Base-by-base conservation (phyloP, 2,797 vertebrate species). In the Muscicapa striata region DNA sequence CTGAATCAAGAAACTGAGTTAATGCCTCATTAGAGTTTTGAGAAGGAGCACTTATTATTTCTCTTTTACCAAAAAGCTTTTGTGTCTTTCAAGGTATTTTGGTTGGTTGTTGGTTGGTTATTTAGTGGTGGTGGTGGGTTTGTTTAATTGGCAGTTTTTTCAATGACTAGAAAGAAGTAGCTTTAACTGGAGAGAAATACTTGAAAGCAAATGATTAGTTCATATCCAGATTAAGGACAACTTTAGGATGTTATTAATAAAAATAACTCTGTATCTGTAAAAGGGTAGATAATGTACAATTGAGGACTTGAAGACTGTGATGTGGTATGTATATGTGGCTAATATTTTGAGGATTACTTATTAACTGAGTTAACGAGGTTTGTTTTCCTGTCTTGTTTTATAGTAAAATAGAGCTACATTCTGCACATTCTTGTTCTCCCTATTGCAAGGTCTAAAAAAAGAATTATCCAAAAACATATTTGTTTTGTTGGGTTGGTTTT, bases 71-170 rank as follows among this genome's bases (percentile, higher is more conserved):
- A 54, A 77, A 72, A 72, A 86, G 13, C 2, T 70, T 46, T 54
- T 79, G 5, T 68, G 16, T 46, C 11, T 84, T 74, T 74, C 20
- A 24, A 16, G 20, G 1, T 59, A 41, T 48, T 52, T 59, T 19
- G 1, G 0, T 40, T 9, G 67, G 0, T 30, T 30, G n/a, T 30
- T 30, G n/a, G 15, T 55, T 58, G 12, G 0, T 13, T 68, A 11
- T 1, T 26, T 66, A 18, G 0, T 41, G 30, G 6, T 22, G 43
- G 21, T 30, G 3, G 24, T 15, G 3, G 3, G 0, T 36, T 41
- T 45, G 63, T 40, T 51, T 63, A 55, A 55, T 54, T 54, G 6
- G 4, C 0, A 3, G 6, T 34, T 38, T 41, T 66, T 38, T 36
- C 20, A 49, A 1, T 72, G 11, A 10, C 11, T 67, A 51, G 21